phyloP scores from a whole-genome alignment of 2,888 invertebrate genomes.

The Pristionchus maxplancki region DNA sequence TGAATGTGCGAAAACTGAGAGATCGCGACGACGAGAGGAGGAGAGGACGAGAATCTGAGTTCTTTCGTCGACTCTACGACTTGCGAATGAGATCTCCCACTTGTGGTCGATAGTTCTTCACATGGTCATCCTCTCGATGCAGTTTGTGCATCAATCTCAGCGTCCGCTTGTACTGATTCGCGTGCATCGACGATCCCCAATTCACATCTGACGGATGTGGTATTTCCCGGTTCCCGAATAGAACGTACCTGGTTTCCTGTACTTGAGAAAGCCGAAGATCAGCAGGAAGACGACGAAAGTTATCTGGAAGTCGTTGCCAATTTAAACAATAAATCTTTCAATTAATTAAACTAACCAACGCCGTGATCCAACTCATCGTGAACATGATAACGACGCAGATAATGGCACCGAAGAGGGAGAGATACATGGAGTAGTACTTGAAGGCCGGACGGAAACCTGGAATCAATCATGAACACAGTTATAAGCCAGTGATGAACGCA shows the following conservation, averaged over 20 bases:
- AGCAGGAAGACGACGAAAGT: constrained; percentile 43
- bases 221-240: not conserved
- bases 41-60: constrained; percentile 40
- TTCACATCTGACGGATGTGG: constrained; percentile 85
- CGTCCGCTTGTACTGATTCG: constrained; percentile 93
- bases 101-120: constrained; percentile 88
- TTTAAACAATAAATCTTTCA: not conserved
- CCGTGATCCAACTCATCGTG: constrained; percentile 79
- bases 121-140: constrained; percentile 91
- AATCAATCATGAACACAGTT: not conserved
- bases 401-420: constrained; percentile 88
- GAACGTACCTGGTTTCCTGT: constrained; percentile 24
- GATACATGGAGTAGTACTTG: constrained; percentile 89
- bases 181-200: constrained; percentile 97
- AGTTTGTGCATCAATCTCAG: constrained; percentile 90
- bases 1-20: constrained; percentile 44
- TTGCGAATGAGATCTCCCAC: not conserved
- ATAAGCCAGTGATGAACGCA: not conserved
- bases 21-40: constrained; percentile 10
- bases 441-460: constrained; percentile 77
- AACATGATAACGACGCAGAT: constrained; percentile 80
- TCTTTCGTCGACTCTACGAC: not conserved
- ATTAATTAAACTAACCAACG: not conserved
- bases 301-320: not conserved
- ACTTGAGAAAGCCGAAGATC: constrained; percentile 45